phyloP scores from a whole-genome alignment of 2,113 vertebrate species.

The Ammodytes dubius region DNA sequence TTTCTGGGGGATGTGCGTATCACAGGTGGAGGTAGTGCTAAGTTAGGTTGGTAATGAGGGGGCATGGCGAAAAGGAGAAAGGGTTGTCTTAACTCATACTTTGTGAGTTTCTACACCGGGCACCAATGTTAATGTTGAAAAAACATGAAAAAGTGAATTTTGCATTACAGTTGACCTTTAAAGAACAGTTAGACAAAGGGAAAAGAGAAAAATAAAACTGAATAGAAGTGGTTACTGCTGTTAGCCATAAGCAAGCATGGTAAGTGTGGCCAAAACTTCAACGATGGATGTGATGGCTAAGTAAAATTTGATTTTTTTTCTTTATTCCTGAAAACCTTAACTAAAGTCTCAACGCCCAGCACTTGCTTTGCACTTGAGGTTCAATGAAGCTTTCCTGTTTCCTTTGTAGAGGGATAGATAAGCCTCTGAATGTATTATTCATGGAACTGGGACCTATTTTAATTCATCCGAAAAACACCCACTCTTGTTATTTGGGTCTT shows the following conservation, averaged over 20 bases:
- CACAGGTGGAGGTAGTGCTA: too few species aligned
- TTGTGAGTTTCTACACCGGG: too few species aligned
- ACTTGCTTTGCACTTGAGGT: constrained; percentile 35
- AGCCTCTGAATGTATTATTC: constrained; percentile 64
- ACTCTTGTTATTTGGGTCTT: constrained; percentile 50
- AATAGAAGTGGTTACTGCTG: not conserved
- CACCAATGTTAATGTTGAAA: too few species aligned
- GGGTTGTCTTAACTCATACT: too few species aligned
- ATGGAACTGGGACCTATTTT: constrained; percentile 55
- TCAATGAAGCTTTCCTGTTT: constrained; percentile 30
- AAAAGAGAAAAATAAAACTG: not conserved
- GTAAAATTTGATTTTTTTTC: not conserved
- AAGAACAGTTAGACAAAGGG: not conserved
- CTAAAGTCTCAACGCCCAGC: constrained; percentile 15
- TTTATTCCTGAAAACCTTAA: constrained; percentile 33
- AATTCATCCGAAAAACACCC: constrained; percentile 52
- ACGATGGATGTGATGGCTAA: constrained; percentile 24
- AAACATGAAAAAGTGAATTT: too few species aligned
- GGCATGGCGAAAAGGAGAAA: too few species aligned
- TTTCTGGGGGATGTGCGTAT: too few species aligned
- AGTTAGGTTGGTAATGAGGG: too few species aligned
- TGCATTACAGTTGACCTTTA: too few species aligned
- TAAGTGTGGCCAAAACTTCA: not conserved
- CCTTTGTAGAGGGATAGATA: constrained; percentile 56
- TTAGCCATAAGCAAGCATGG: not conserved